Base-by-base conservation (phyloP, 2,113 vertebrate genomes). In the Capra hircus region DNA sequence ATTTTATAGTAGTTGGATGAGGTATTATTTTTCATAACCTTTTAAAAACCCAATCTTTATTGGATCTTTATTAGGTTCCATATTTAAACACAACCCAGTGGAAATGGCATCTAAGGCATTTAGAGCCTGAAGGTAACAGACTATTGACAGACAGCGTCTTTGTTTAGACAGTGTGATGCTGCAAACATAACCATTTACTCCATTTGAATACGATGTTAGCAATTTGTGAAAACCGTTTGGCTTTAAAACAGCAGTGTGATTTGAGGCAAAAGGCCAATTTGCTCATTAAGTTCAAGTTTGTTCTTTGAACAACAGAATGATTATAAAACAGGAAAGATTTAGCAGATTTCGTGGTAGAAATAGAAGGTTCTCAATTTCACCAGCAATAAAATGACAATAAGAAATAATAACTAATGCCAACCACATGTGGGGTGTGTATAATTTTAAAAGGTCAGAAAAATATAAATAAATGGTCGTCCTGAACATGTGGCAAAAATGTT, bases 211-310 rank as follows among this genome's bases (percentile, higher is more conserved):
- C 2, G n/a, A 91, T 93, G 40, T 13, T 93, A 60, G 55, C 78
- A 96, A 84, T 96, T 91, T 88, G 57, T 67, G 89, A 85, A 94
- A 94, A 91, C 13, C 21, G 64, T 83, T 95, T 96, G 82, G 78
- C 64, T 96, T 94, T 94, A 80, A 96, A 97, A 77, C 67, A 96
- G 14, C 27, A 55, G 60, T 23, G 9, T 78, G n/a, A 92, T 64
- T 94, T 62, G 81, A 90, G 82, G 40, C 64, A 62, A 98, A 97
- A 10, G 40, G 53, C 50, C 43, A 85, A 67, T 90, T 84, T 97
- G 50, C 52, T 96, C 93, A 74, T 87, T 78, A 91, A 83, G 36
- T 88, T 95, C 82, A 91, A 57, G 82, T 80, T 92, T 96, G 53
- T 50, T 82, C 53, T 92, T 43, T 96, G 92, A 98, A 92, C 17